Evolutionary conservation across 2,888 invertebrate genomes (phyloP), one percentile per base, ranked within the genome.

Genomic region (Dendrolimus pini): DNA sequence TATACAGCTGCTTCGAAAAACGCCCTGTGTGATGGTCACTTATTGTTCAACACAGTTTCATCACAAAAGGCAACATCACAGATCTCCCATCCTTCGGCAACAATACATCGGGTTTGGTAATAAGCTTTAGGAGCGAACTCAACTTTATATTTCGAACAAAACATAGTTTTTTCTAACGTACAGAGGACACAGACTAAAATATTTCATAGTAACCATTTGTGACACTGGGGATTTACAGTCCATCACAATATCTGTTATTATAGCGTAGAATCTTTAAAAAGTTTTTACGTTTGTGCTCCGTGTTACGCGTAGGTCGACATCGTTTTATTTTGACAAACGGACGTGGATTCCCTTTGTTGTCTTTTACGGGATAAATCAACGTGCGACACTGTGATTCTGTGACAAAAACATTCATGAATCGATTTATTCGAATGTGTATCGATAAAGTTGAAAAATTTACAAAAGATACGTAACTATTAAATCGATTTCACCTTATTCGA

Each of bases 281-380:
- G 9, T 47, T 47, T 47, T 47, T 47, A 47, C 47, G 12, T 47
- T 74, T 69, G 77, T 77, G 74, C 76, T 75, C 81, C 77, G 74
- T 77, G 80, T 83, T 78, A 79, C 80, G 82, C 78, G 84, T 87
- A 82, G 85, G 84, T 79, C 68, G 82, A 77, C 70, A 70, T 74
- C 79, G 80, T 85, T 87, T 82, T 89, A 87, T 89, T 88, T 85
- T 85, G 86, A 85, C 87, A 83, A 80, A 82, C 83, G 78, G 73
- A 80, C 78, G 75, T 79, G 76, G 71, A 80, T 74, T 77, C 76
- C 74, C 80, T 85, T 86, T 88, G 85, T 88, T 83, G 77, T 78
- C 71, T 80, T 77, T 77, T 74, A 75, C 75, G 74, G 82, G 67
- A 85, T 89, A 86, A 80, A 88, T 88, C 87, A 86, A 76, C 70